Evolutionary conservation across 2,113 vertebrate genomes (phyloP), one percentile per base, ranked within the genome.

Genomic region (Antennarius striatus): DNA sequence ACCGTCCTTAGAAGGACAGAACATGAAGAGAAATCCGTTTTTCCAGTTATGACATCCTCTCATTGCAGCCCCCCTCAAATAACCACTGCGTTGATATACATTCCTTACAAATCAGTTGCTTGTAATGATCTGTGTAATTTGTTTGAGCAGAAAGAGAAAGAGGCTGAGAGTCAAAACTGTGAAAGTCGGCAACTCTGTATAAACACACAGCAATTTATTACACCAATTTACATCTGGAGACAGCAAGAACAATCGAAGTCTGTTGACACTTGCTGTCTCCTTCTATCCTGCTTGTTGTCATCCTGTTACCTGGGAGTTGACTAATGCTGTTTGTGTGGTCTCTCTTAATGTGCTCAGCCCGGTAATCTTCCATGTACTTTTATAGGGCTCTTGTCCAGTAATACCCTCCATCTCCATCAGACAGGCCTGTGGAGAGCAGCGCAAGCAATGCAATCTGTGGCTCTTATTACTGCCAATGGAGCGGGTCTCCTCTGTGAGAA

Each of bases 291-390:
- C 72, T 64, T 1, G 63, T 54, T 66, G 72, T 71, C 69, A 56
- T 66, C 67, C 53, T 40, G 49, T 65, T 79, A 82, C 79, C 85
- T 84, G 59, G 66, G 63, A 76, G 63, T 63, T 81, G 78, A 85
- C 69, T 79, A 69, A 81, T 73, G 56, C 66, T 75, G 75, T 85
- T 78, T 82, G 71, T 82, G 84, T 81, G 79, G 75, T 78, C 74
- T 51, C 70, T 68, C 67, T 79, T 76, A 77, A 76, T 88, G 77
- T 63, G 60, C 71, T 40, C 64, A 22, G 77, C 76, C 79, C 68
- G 56, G 79, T 86, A 87, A 90, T 90, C 86, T 85, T 82, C 75
- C 75, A 83, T 77, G 79, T 84, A 86, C 79, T 90, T 88, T 90
- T 82, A 68, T 14, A 77, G 56, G 63, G 54, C 68, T 82, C 79